Evolutionary conservation across 2,888 invertebrate genomes (phyloP), one percentile per base, ranked within the genome.

Genomic region (Pristionchus maxplancki): DNA sequence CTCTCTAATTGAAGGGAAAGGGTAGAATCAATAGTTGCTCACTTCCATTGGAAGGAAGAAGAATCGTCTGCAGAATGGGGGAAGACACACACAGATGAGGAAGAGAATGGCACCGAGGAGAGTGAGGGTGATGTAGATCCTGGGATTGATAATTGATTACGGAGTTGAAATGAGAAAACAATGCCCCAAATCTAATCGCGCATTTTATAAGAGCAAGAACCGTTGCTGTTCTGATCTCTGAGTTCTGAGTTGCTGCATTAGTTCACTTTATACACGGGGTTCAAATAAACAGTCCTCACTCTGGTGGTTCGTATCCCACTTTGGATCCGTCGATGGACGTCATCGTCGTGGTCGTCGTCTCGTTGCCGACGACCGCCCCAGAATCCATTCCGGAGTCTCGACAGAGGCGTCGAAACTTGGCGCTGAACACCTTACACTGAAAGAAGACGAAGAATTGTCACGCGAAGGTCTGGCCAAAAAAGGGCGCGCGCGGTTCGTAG

Each of bases 71-170:
- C 85, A 85, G 34, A 85, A 37, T 24, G 85, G 58, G 2, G 85
- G 85, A 1, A 85, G 58, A 85, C 85, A 85, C 28, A 48, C 85
- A 15, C 85, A 85, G 40, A 85, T 31, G n/a, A 85, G 64, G 64
- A 85, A 85, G 85, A 85, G 48, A 40, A 85, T 20, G 1, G 85
- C 85, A 4, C 85, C 85, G 5, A 85, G 40, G 0, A 62, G 48
- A 13, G 85, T 85, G n/a, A 85, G 85, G n/a, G 85, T 58, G 28
- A 85, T 85, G 64, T 85, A 85, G 28, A 85, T 64, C 24, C 85
- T 85, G 83, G 5, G n/a, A 53, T 34, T 28, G 3, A 78, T 20
- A 9, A 20, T 3, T 50, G 50, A 6, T 48, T 50, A 24, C 9
- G 58, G n/a, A 24, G n/a, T n/a, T 50, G n/a, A n/a, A n/a, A 50